phyloP scores from a whole-genome alignment of 2,113 vertebrate species.

The Oncorhynchus tshawytscha region DNA sequence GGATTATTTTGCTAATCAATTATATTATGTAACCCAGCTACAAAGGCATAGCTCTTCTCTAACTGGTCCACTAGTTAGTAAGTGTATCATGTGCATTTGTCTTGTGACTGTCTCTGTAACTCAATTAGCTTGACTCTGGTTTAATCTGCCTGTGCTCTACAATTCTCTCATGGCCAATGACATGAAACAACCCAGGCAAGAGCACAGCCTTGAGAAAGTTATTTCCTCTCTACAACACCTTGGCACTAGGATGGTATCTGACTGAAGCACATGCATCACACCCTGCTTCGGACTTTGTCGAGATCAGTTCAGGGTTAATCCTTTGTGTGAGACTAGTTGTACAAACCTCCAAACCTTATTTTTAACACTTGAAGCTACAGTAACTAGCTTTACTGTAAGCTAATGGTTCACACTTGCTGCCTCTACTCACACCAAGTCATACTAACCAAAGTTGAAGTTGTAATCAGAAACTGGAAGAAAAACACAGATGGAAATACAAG shows the following conservation, averaged over 20 bases:
- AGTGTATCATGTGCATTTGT: constrained; percentile 29
- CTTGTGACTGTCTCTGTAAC: constrained; percentile 60
- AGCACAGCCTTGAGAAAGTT: too few relatives aligned
- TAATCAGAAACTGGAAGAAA: constrained; percentile 80
- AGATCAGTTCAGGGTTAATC: background rate
- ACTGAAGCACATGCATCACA: constrained; percentile 2
- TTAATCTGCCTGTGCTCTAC: constrained; percentile 7
- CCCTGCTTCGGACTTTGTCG: constrained; percentile 1
- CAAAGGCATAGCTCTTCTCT: too few relatives aligned
- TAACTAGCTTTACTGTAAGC: background rate
- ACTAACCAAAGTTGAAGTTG: constrained; percentile 80
- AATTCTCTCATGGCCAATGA: constrained; percentile 23
- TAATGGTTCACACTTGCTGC: background rate
- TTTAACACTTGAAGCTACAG: too few relatives aligned
- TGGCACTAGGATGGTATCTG: background rate
- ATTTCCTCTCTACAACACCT: background rate
- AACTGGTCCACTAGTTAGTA: too few relatives aligned
- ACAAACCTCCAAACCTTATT: too few relatives aligned
- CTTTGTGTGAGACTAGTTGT: too few relatives aligned
- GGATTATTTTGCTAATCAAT: too few relatives aligned
- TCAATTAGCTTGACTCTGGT: constrained; percentile 46
- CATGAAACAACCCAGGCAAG: constrained; percentile 14
- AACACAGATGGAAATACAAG: background rate
- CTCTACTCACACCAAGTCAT: background rate
- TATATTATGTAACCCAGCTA: too few relatives aligned